phyloP scores from a whole-genome alignment of 2,888 invertebrate genomes.

The Drosophila bunnanda region DNA sequence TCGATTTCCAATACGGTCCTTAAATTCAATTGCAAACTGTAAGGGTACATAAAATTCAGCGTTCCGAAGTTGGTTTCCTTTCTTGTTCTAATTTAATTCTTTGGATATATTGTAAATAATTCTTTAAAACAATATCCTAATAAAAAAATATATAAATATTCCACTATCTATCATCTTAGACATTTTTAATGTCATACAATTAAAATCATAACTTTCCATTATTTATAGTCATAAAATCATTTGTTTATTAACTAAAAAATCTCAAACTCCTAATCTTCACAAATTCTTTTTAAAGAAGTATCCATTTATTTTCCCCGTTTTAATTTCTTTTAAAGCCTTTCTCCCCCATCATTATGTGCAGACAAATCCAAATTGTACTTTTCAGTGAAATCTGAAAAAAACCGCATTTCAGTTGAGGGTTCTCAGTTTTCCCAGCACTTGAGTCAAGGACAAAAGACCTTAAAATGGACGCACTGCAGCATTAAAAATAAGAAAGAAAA shows the following conservation, averaged over 20 bases:
- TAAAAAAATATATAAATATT: background rate
- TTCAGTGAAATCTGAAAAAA: constrained; percentile 37
- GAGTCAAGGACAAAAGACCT: constrained; percentile 72
- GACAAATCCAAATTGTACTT: constrained; percentile 8
- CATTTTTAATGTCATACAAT: background rate
- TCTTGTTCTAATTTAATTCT: background rate
- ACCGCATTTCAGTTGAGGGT: constrained; percentile 32
- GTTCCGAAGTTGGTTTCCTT: too few relatives aligned
- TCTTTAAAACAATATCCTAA: background rate
- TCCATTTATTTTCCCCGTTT: background rate
- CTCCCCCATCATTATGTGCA: constrained; percentile 1
- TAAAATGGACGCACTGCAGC: constrained; percentile 74
- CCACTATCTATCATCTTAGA: too few relatives aligned
- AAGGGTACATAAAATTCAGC: too few relatives aligned
- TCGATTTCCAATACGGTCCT: too few relatives aligned
- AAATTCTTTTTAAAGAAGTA: background rate
- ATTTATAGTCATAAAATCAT: background rate
- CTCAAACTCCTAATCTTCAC: background rate
- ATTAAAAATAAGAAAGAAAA: constrained; percentile 50
- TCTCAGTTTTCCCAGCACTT: constrained; percentile 54
- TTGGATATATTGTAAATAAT: background rate
- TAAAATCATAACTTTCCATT: background rate
- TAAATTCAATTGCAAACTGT: too few relatives aligned
- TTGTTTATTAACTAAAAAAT: background rate
- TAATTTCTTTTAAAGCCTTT: background rate